These are phyloP conservation scores for Lordiphosa stackelbergi DNA, from an alignment of 1,140 invertebrate genomes.

Conservation along the genomic window DNA sequence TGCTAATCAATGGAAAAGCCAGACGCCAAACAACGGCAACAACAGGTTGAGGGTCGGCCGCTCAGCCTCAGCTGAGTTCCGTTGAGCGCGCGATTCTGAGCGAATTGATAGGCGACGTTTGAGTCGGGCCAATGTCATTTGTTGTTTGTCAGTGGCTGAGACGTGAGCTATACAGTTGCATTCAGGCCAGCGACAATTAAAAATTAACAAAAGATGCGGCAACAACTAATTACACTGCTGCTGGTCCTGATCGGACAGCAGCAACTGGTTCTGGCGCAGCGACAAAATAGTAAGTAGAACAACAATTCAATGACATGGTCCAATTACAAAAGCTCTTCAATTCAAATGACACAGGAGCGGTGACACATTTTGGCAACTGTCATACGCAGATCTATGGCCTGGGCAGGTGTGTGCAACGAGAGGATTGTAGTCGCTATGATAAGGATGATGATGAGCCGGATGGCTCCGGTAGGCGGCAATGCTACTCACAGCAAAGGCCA, in stretches of 20 bases:
- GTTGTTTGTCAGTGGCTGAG: conserved; percentile 44
- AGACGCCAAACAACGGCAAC: conserved; percentile 3
- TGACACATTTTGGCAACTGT: conserved; percentile 48
- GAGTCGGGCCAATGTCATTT: conserved; percentile 20
- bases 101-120: not conserved
- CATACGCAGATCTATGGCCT: conserved; percentile 22
- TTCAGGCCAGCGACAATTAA: not conserved
- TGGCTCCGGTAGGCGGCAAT: conserved; percentile 25
- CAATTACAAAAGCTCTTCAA: not conserved
- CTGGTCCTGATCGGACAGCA: not conserved
- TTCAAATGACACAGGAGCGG: conserved; percentile 10
- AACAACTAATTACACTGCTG: conserved; percentile 5
- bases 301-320: not conserved
- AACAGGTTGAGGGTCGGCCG: conserved; percentile 25
- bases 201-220: not conserved
- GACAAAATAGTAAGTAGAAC: conserved; percentile 21
- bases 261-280: conserved; percentile 15
- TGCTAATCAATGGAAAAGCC: conserved; percentile 32
- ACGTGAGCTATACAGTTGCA: conserved; percentile 22
- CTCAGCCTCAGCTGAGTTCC: conserved; percentile 14
- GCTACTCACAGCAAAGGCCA: conserved; percentile 39
- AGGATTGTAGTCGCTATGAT: conserved; percentile 38
- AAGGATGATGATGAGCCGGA: conserved; percentile 24
- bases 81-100: conserved; percentile 10
- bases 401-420: conserved; percentile 33